Percentiles rank a stretch among this genome's conserved stretches.
These are phyloP conservation scores for Leptonema lineaticorne DNA, from an alignment of 1,140 invertebrate species.

Conservation along the genomic window DNA sequence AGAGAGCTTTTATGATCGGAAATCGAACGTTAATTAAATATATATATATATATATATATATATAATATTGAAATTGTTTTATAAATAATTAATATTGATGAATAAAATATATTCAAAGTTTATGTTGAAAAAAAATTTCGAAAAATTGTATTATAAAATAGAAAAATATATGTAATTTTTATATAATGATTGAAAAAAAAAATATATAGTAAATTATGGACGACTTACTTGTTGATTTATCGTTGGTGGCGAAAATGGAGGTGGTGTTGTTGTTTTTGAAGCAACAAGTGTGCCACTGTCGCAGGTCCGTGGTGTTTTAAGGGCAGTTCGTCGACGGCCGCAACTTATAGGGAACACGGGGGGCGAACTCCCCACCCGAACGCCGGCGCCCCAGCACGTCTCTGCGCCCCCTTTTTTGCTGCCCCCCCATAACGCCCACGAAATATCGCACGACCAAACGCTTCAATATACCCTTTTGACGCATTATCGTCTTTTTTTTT, in stretches of 20 bases:
- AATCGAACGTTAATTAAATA: too few relatives aligned
- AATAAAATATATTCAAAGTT: background rate
- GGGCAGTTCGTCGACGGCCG: background rate
- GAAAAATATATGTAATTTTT: background rate
- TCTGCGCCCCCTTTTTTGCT: too few relatives aligned
- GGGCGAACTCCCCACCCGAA: background rate
- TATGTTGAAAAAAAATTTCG: too few relatives aligned
- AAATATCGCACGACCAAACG: background rate
- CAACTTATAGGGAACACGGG: conserved; percentile 12
- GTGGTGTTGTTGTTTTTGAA: background rate
- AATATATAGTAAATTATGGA: too few relatives aligned
- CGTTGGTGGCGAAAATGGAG: background rate
- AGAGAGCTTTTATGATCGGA: too few relatives aligned
- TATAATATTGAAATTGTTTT: too few relatives aligned
- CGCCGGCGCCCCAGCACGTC: too few relatives aligned
- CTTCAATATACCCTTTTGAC: background rate
- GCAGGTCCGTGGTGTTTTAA: conserved; percentile 24
- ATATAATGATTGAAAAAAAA: background rate
- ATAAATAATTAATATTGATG: background rate
- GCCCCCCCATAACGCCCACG: background rate
- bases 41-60: too few relatives aligned
- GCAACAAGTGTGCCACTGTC: conserved; percentile 26
- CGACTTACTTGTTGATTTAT: conserved; percentile 20
- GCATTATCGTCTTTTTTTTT: too few relatives aligned
- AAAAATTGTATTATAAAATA: background rate